Evolutionary conservation across 2,888 invertebrate species (phyloP), one percentile per base, ranked within the genome.

Genomic region (Eremobia ochroleuca): DNA sequence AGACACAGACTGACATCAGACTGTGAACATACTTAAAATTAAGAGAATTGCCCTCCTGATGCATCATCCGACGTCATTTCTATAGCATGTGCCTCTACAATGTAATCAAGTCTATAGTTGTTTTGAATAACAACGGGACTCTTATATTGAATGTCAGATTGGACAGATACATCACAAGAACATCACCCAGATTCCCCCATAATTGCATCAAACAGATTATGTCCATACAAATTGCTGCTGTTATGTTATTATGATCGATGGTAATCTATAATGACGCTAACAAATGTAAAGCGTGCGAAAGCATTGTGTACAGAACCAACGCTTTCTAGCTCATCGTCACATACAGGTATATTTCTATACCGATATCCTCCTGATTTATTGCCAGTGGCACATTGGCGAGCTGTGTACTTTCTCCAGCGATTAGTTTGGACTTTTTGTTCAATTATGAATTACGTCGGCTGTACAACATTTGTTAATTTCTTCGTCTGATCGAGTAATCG

Each of bases 401-500:
- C 68, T 74, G 76, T 64, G 68, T 86, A 90, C 92, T 92, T 96
- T 96, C 96, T 93, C 96, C 90, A 77, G 79, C 89, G 86, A 91
- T 91, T 89, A 84, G 89, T 88, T 91, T 89, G 81, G 82, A 87
- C 87, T 93, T 93, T 94, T 94, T 93, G 90, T 91, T 88, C 87
- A 90, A 91, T 91, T 87, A 91, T 90, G 85, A 86, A 87, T 92
- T 91, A 90, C 87, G 83, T 69, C 84, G 82, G 83, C 55, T 82
- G 89, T 85, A 82, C 93, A 94, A 92, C 91, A 90, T 93, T 93
- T 86, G 92, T 94, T 94, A 94, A 95, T 95, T 94, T 94, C 92
- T 91, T 94, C 89, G 92, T 88, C 90, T 92, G 91, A 88, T 87
- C 91, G 91, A 91, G 91, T 93, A 94, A 94, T 94, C 93, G 93